Evolutionary conservation across 2,113 vertebrate genomes (phyloP), one percentile per base, ranked within the genome.

Genomic region (Amphilophus citrinellus): DNA sequence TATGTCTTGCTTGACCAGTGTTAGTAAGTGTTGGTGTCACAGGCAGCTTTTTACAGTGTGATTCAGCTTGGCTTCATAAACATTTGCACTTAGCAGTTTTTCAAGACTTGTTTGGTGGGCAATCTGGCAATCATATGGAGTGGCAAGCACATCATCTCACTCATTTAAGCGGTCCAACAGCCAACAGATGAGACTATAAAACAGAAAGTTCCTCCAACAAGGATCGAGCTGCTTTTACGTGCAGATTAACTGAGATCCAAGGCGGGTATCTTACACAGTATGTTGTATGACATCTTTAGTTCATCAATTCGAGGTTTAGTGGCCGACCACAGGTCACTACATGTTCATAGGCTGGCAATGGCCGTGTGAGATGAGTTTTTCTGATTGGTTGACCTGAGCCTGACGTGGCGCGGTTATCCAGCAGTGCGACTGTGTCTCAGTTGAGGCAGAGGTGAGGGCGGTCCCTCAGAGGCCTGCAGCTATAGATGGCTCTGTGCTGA

Each of bases 371-470:
- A 50, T 13, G 30, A 53, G 61, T 76, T 80, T 65, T 86, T 85
- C 66, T 85, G 85, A 68, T 81, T 83, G 87, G 87, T 59, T 86
- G 77, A 88, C 88, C 85, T 89, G 88, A 89, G 87, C 84, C 80
- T 92, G 92, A 86, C 71, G 89, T 80, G 76, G 39, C 83, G 82
- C 78, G 61, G 58, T 61, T 83, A 80, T 80, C 80, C 75, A 87
- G 82, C 66, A 89, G 20, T 62, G 77, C 84, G 79, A 86, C 39
- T 5, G 18, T 18, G 77, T 79, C 79, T 53, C 86, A 47, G 77
- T 88, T 63, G 58, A 93, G 86, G 87, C 93, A 73, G 88, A 95
- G 92, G 79, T 88, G 7, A 27, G 89, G 61, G 59, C 62, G 60
- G 59, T 80, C 84, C 89, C 85, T 77, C 79, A 65, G 76, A 60